These are phyloP conservation scores for Pungitius pungitius DNA, from an alignment of 2,113 vertebrate species.

Conservation along the genomic window DNA sequence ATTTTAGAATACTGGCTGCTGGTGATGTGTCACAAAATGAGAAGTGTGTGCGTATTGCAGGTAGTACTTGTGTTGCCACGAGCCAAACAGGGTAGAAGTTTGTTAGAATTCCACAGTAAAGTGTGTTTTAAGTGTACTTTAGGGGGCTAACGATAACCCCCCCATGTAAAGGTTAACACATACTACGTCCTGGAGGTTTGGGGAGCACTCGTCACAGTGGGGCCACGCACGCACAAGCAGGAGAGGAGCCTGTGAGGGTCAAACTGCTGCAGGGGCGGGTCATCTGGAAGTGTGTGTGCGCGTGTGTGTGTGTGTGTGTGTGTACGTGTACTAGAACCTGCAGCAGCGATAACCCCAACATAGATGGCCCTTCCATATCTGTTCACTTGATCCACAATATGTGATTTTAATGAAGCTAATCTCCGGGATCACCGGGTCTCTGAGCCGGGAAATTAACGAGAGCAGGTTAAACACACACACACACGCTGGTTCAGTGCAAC, in stretches of 20 bases:
- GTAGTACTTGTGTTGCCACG: no score
- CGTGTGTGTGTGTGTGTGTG: slow-evolving; percentile 16
- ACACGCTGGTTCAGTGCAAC: slow-evolving; percentile 72
- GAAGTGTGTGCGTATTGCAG: neutral
- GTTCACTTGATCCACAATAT: slow-evolving; percentile 77
- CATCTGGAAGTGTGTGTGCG: slow-evolving; percentile 26
- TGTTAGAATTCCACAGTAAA: no score
- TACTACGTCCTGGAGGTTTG: slow-evolving; percentile 16
- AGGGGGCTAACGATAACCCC: neutral
- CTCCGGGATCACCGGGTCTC: slow-evolving; percentile 89
- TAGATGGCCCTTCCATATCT: slow-evolving; percentile 52
- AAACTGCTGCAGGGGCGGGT: slow-evolving; percentile 38
- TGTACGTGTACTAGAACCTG: slow-evolving; percentile 33
- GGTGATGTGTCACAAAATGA: slow-evolving; percentile 19
- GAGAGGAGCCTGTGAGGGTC: slow-evolving; percentile 49
- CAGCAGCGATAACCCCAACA: slow-evolving; percentile 58
- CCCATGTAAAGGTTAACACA: slow-evolving; percentile 41
- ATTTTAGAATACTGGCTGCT: slow-evolving; percentile 26
- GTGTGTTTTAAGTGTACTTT: neutral
- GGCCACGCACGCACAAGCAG: slow-evolving; percentile 8
- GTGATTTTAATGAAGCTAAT: slow-evolving; percentile 89
- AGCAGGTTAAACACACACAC: slow-evolving; percentile 88
- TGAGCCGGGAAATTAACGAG: slow-evolving; percentile 94
- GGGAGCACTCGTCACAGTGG: slow-evolving; percentile 44
- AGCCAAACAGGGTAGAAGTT: neutral